Percentiles rank a stretch among this genome's conserved stretches.
These are phyloP conservation scores for Rhabdornis inornatus DNA, from an alignment of 2,113 vertebrate genomes.

Conservation along the genomic window DNA sequence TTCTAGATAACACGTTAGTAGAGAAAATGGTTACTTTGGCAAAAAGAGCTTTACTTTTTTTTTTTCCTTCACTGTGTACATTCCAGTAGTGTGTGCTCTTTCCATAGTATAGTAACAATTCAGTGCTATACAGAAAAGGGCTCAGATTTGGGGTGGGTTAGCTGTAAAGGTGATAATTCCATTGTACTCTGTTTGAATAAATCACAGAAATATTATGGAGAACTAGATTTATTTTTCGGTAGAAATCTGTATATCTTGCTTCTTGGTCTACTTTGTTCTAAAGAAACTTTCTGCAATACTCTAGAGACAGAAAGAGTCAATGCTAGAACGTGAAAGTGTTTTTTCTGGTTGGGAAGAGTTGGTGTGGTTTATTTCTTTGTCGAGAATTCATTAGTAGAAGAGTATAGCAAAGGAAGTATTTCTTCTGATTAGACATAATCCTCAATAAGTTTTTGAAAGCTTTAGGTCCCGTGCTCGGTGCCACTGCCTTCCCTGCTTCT, in stretches of 20 bases:
- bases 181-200: constrained; percentile 57
- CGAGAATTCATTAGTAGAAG: neutral
- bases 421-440: constrained; percentile 41
- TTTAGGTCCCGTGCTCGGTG: neutral
- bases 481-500: neutral
- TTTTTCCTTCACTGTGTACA: constrained; percentile 57
- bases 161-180: constrained; percentile 8
- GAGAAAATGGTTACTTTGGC: constrained; percentile 19
- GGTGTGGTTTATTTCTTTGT: constrained; percentile 32
- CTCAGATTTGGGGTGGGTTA: constrained; percentile 35
- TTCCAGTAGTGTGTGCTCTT: constrained; percentile 61
- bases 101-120: neutral
- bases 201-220: constrained; percentile 33
- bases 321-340: neutral
- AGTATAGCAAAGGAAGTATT: neutral
- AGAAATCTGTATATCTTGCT: constrained; percentile 37
- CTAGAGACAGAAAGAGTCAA: neutral
- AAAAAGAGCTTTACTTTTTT: constrained; percentile 41
- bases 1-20: constrained; percentile 47
- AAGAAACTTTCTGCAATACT: constrained; percentile 39
- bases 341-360: neutral
- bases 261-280: constrained; percentile 30
- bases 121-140: constrained; percentile 63
- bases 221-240: constrained; percentile 52
- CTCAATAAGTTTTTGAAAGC: constrained; percentile 30